Conservation (phyloP, 2,797 vertebrate genomes). For the Urophycis tenuis region DNA sequence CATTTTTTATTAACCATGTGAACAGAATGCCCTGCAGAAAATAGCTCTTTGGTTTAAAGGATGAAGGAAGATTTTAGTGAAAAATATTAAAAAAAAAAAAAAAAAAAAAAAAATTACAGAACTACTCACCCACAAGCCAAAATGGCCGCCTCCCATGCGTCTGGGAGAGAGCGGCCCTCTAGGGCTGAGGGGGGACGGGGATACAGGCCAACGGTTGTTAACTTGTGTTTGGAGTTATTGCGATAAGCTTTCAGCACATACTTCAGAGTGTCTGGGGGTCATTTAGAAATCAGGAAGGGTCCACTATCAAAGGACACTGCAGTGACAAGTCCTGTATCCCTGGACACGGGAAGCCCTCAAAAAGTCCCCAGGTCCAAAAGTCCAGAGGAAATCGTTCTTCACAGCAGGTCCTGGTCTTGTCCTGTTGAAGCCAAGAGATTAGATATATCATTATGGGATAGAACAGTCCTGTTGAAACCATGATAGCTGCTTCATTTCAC, state of each 20-base stretch:
- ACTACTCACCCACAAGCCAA: neutral
- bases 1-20: neutral
- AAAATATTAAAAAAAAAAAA: neutral
- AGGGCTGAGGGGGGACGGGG: neutral
- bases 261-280: neutral
- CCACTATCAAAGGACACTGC: neutral
- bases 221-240: neutral
- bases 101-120: neutral
- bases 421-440: neutral
- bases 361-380: neutral
- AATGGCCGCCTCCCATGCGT: neutral
- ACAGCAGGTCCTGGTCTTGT: neutral
- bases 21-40: neutral
- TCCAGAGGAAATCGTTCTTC: neutral
- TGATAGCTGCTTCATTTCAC: too few relatives aligned
- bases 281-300: neutral
- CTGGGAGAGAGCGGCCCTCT: neutral
- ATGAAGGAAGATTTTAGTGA: neutral
- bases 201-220: neutral
- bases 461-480: neutral
- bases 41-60: constrained; percentile 2
- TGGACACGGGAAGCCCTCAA: neutral
- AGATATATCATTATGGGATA: neutral
- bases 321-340: neutral
- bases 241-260: neutral